Conservation (phyloP, 1,140 invertebrate genomes). For the Sycophila sp. region DNA sequence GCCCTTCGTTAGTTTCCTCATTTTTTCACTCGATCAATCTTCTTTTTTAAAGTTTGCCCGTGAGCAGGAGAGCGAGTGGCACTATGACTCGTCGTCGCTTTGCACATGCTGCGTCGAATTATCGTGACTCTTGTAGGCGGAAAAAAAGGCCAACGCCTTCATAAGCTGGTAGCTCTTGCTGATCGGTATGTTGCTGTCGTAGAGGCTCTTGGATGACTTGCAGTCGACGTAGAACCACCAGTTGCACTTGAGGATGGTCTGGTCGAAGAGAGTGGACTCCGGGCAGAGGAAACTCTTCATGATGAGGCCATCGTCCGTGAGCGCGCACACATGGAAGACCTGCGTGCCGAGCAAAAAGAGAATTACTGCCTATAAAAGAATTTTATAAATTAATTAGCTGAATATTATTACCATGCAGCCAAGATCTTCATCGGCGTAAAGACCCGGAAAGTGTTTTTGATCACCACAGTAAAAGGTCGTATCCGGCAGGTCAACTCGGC, state of each 20-base stretch:
- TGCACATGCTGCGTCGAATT: slow-evolving; percentile 47
- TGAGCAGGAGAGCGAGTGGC: too few relatives aligned
- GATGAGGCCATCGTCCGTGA: slow-evolving; percentile 87
- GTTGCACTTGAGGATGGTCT: slow-evolving; percentile 89
- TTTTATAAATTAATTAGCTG: background rate
- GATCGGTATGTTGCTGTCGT: slow-evolving; percentile 89
- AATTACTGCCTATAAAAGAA: background rate
- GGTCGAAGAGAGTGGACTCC: slow-evolving; percentile 88
- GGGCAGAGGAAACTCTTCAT: slow-evolving; percentile 91
- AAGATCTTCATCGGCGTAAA: slow-evolving; percentile 90
- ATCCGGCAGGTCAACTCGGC: slow-evolving; percentile 84
- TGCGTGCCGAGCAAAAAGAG: slow-evolving; percentile 58
- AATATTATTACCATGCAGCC: slow-evolving; percentile 82
- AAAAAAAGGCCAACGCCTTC: slow-evolving; percentile 89
- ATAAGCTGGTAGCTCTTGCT: slow-evolving; percentile 91
- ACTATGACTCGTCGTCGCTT: slow-evolving; percentile 31
- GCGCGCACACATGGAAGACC: slow-evolving; percentile 90
- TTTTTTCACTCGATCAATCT: too few relatives aligned
- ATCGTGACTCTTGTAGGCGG: slow-evolving; percentile 77
- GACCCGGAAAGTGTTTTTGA: slow-evolving; percentile 88
- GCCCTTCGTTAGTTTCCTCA: too few relatives aligned
- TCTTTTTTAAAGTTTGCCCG: too few relatives aligned
- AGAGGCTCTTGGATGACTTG: slow-evolving; percentile 79
- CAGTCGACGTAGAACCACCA: slow-evolving; percentile 94
- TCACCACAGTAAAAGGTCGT: slow-evolving; percentile 89